Base-by-base conservation (phyloP, 2,113 vertebrate genomes). In the Aphyosemion australe region DNA sequence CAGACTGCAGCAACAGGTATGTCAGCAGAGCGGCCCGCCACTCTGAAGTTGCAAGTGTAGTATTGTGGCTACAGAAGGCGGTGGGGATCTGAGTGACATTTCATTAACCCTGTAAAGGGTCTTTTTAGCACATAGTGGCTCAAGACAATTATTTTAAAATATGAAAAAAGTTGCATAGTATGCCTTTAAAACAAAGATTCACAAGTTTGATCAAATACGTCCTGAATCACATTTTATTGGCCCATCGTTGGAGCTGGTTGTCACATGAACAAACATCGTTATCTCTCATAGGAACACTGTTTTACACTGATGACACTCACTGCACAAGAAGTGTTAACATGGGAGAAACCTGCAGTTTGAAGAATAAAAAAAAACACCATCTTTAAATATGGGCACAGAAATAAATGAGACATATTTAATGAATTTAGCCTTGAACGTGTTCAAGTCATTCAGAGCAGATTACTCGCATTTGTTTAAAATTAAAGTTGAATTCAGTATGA, bases 141-240 rank as follows among this genome's bases (percentile, higher is more conserved):
- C n/a, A n/a, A n/a, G n/a, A n/a, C n/a, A n/a, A n/a, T n/a, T n/a
- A n/a, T n/a, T n/a, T n/a, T n/a, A n/a, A n/a, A n/a, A n/a, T n/a
- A n/a, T n/a, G n/a, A n/a, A n/a, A n/a, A n/a, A n/a, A n/a, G n/a
- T n/a, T n/a, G n/a, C n/a, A n/a, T n/a, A n/a, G n/a, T n/a, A n/a
- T n/a, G n/a, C n/a, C n/a, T 32, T 32, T 51, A 6, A 47, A 59
- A 74, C 5, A 83, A 78, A 62, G 47, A 85, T 51, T 63, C 45
- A 48, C n/a, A 54, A 55, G 53, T 15, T 59, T 64, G 18, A 18
- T 69, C 43, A 26, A 72, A 60, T 68, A 83, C 69, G 65, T 85
- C 82, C 76, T 81, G 76, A 82, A 87, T 79, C 63, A 78, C 68
- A 79, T 84, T 87, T 91, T 83, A 87, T 89, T 88, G 75, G 72